Evolutionary conservation across 2,113 vertebrate genomes (phyloP), one percentile per base, ranked within the genome.

Genomic region (Falco punctatus): DNA sequence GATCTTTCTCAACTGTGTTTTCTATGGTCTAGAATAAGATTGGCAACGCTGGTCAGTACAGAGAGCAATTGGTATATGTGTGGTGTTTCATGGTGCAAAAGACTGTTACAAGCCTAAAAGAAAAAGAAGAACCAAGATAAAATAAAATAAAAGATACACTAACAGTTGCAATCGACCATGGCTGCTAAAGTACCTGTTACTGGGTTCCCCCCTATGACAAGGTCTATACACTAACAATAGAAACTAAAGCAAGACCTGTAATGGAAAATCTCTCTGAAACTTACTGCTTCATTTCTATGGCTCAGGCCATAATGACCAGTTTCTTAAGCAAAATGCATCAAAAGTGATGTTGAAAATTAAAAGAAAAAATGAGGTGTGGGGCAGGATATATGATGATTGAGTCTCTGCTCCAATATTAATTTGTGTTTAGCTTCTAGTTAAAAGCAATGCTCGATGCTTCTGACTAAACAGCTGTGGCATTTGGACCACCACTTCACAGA

Each of bases 311-410:
- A 72, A 57, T 8, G 9, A 55, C 9, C 2, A 24, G 64, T 23
- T 74, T 69, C 33, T 82, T 57, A 59, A 65, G 30, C 30, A 81
- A 90, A 74, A 74, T 42, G 12, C 21, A 58, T 32, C 26, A 38
- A 57, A 72, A 64, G 14, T 27, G 2, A 61, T 30, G 24, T 8
- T 51, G 24, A 78, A 95, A 81, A 51, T n/a, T 10, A 8, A 28
- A 72, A 82, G 4, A 6, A 57, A 66, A 52, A 57, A 51, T 24
- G 5, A 8, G 27, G 10, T 5, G 2, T 8, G 2, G 0, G 4
- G 20, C 2, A 2, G 3, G 8, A 6, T 54, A n/a, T 10, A 8
- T 30, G 44, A 23, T 58, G 33, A 49, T 12, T 32, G 24, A 59
- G 18, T 54, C 38, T 62, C 13, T 28, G 62, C 18, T 52, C 13